phyloP scores from a whole-genome alignment of 2,888 invertebrate genomes.

The Periphyllus acericola region DNA sequence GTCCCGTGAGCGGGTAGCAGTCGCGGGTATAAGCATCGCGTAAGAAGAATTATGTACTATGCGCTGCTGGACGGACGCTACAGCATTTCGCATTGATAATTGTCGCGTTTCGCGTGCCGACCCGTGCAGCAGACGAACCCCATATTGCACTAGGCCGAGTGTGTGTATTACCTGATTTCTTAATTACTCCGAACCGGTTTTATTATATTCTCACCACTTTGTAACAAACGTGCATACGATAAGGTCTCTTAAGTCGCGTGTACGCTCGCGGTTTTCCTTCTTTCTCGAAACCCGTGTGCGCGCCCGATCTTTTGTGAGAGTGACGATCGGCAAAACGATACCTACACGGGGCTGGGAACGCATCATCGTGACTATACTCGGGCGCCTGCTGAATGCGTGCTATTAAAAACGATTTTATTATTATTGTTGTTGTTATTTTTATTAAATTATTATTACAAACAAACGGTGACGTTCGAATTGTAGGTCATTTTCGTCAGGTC shows the following conservation, averaged over 20 bases:
- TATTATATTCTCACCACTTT: constrained; percentile 21
- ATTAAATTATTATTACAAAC: constrained; percentile 33
- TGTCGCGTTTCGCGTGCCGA: neutral
- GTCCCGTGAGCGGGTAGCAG: no score
- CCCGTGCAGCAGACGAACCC: neutral
- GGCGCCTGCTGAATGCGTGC: neutral
- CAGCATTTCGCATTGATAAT: neutral
- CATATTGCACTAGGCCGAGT: neutral
- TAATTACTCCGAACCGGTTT: constrained; percentile 47
- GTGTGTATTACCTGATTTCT: constrained; percentile 1
- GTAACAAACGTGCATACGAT: neutral
- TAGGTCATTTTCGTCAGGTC: constrained; percentile 39
- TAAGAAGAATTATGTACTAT: no score
- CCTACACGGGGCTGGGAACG: no score
- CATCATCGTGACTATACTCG: constrained; percentile 1
- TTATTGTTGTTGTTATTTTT: no score
- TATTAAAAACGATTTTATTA: neutral
- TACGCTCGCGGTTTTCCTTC: neutral
- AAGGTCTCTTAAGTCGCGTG: neutral
- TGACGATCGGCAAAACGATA: neutral
- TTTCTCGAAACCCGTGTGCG: neutral
- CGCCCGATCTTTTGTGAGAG: neutral
- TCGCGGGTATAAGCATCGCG: no score
- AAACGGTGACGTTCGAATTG: neutral
- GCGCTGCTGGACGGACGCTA: neutral